Base-by-base conservation (phyloP, 2,113 vertebrate species). In the Rafetus swinhoei region DNA sequence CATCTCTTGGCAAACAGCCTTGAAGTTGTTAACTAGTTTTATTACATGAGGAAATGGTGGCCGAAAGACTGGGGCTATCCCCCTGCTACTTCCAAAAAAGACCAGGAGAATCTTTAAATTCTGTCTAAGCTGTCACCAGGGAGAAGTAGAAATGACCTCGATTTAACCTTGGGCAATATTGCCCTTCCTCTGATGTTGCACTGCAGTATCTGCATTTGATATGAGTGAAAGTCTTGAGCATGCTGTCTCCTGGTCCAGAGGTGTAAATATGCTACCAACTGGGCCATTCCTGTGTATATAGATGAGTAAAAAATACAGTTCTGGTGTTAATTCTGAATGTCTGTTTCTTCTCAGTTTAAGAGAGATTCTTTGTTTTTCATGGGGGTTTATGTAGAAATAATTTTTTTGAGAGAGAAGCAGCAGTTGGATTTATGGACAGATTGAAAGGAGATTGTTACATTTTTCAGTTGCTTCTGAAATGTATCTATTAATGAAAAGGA, bases 291-390 rank as follows among this genome's bases (percentile, higher is more conserved):
- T 77, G 1, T 45, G 24, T 53, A 24, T 85, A 82, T 57, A 95
- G 90, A n/a, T 82, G 86, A 86, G 45, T 83, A 52, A 35, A 84
- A 84, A 86, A 88, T 94, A 65, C 27, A 52, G 65, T 95, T 96
- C 92, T 91, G 83, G 32, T 53, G 79, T 88, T 89, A 80, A 90
- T 94, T 93, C 92, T 89, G 29, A 56, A 4, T 84, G 89, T 97
- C 95, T 97, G 56, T 6, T 84, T 93, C 85, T 81, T 90, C 92
- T 82, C 93, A 74, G 39, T 81, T 88, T 45, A n/a, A n/a, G 29
- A 93, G 59, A 91, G 85, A 85, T 32, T 14, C 50, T 85, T 90
- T 90, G 90, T 89, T 86, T 96, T 84, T 32, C 9, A 45, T 89
- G 89, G 91, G 2, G 93, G 55, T 79, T 81, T 35, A 21, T 45